Evolutionary conservation across 2,888 invertebrate genomes (phyloP).

Genomic region (Andrena praecox): DNA sequence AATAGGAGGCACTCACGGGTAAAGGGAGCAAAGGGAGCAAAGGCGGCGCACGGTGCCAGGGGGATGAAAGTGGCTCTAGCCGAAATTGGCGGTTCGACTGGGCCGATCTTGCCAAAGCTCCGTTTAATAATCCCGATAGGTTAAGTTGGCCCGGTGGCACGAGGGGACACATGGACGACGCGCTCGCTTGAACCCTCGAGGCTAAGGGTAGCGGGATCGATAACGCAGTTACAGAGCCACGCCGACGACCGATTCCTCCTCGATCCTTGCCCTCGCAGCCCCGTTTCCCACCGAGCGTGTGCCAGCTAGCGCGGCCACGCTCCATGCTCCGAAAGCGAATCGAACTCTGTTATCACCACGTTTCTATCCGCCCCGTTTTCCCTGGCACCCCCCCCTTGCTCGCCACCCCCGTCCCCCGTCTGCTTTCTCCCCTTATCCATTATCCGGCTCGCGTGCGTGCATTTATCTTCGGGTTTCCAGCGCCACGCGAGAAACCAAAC

Average conservation of each 20-base stretch:
- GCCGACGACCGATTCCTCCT: slow-evolving; percentile 45
- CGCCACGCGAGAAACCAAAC: slow-evolving; percentile 22
- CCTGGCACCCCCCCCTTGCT: neutral
- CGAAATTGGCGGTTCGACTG: slow-evolving; percentile 69
- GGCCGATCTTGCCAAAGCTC: slow-evolving; percentile 70
- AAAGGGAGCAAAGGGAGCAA: slow-evolving; percentile 56
- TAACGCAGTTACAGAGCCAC: slow-evolving; percentile 52
- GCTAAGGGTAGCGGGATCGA: slow-evolving; percentile 58
- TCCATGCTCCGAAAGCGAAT: slow-evolving; percentile 42
- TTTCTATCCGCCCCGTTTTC: slow-evolving; percentile 7
- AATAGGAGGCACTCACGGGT: slow-evolving; percentile 59
- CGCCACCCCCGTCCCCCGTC: neutral
- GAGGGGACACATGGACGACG: slow-evolving; percentile 57
- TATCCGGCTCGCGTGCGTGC: slow-evolving; percentile 6
- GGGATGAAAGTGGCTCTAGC: slow-evolving; percentile 59
- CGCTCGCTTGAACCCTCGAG: slow-evolving; percentile 45
- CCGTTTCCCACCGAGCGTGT: slow-evolving; percentile 7
- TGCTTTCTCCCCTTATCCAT: slow-evolving; percentile 8
- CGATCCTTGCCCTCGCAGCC: slow-evolving; percentile 7
- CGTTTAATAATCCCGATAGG: slow-evolving; percentile 71
- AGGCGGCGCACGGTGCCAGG: slow-evolving; percentile 16
- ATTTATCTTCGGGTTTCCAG: slow-evolving; percentile 28
- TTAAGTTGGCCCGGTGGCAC: slow-evolving; percentile 38
- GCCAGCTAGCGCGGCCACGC: neutral
- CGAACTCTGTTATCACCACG: slow-evolving; percentile 52